phyloP scores from a whole-genome alignment of 2,888 invertebrate genomes.

The Argyresthia albistria region DNA sequence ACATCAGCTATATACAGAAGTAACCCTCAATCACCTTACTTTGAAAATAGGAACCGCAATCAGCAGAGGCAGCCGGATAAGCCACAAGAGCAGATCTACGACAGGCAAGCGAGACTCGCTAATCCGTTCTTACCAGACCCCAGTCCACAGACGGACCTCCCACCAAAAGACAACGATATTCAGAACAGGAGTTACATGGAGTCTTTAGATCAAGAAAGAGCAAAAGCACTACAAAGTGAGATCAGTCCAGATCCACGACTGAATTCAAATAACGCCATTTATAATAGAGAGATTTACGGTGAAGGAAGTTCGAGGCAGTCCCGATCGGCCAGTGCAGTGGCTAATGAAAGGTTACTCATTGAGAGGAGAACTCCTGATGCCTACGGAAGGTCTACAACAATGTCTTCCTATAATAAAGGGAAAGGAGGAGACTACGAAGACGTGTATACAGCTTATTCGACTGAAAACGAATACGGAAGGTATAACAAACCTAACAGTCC shows the following conservation, averaged over 20 bases:
- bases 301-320: conserved; percentile 36
- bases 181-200: conserved; percentile 21
- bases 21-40: conserved; percentile 64
- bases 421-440: conserved; percentile 83
- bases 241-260: conserved; percentile 27
- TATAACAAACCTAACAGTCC: conserved; percentile 76
- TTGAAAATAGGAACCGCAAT: conserved; percentile 54
- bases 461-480: conserved; percentile 51
- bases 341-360: conserved; percentile 47
- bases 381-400: conserved; percentile 78
- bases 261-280: conserved; percentile 26
- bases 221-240: conserved; percentile 28
- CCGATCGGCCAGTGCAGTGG: conserved; percentile 27
- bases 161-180: conserved; percentile 25
- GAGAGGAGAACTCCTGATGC: conserved; percentile 89
- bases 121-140: conserved; percentile 56
- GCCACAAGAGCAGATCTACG: conserved; percentile 42
- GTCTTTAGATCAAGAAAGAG: conserved; percentile 23
- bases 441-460: conserved; percentile 66
- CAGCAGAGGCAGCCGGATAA: conserved; percentile 31
- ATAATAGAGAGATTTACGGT: conserved; percentile 48
- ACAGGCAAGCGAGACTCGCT: conserved; percentile 34
- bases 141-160: conserved; percentile 27
- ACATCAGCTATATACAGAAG: conserved; percentile 48
- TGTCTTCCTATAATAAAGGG: conserved; percentile 48